These are phyloP conservation scores for Pelecanoides urinatrix DNA, from an alignment of 2,113 vertebrate genomes.

Conservation along the genomic window DNA sequence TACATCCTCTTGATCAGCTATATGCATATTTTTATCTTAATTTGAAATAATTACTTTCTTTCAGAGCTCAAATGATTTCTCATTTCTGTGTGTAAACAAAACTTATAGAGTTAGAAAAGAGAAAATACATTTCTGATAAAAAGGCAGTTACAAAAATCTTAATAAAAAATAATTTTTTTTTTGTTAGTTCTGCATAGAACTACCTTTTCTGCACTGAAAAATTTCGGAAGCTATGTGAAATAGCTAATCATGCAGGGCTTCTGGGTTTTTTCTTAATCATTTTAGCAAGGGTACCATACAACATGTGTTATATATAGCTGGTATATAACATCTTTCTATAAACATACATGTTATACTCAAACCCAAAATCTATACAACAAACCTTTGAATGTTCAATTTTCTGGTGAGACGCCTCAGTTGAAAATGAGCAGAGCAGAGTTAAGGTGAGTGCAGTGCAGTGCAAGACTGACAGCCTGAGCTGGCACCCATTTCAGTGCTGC, in stretches of 20 bases:
- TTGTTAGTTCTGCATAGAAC: neutral
- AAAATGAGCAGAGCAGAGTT: neutral
- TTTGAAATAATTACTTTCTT: neutral
- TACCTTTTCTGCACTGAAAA: neutral
- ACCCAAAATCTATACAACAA: neutral
- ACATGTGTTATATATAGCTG: neutral
- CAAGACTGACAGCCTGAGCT: neutral
- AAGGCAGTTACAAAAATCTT: neutral
- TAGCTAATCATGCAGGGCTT: neutral
- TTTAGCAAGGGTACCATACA: neutral
- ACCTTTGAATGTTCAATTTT: neutral
- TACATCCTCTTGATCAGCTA: neutral
- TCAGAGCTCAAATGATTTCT: neutral
- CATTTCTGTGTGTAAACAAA: neutral
- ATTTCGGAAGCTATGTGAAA: neutral
- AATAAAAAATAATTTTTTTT: neutral
- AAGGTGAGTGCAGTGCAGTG: neutral
- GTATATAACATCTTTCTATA: neutral
- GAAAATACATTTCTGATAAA: neutral
- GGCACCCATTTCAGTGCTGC: neutral
- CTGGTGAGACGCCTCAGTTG: neutral
- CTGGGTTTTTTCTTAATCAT: neutral
- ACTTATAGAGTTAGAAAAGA: neutral
- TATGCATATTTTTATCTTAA: neutral
- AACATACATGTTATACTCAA: neutral